phyloP scores from a whole-genome alignment of 2,113 vertebrate species.

The Aphyosemion australe region DNA sequence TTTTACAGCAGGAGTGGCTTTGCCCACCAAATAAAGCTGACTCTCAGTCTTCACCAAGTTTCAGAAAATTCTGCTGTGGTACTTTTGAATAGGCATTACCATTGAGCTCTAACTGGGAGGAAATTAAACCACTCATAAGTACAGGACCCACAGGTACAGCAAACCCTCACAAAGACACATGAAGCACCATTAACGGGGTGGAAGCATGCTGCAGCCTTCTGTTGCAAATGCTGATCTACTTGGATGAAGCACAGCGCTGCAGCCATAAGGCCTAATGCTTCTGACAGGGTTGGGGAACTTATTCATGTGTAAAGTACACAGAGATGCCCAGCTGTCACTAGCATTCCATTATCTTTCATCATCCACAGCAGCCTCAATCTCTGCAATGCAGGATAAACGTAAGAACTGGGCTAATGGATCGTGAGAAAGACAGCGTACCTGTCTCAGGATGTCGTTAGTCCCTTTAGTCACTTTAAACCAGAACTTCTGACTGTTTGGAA shows the following conservation, averaged over 20 bases:
- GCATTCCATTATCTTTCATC: conserved; percentile 48
- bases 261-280: conserved; percentile 35
- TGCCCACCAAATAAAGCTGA: too few relatives aligned
- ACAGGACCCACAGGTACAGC: background rate
- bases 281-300: conserved; percentile 32
- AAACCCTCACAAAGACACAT: conserved; percentile 1
- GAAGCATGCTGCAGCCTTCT: conserved; percentile 1
- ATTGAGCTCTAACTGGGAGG: too few relatives aligned
- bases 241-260: conserved; percentile 11
- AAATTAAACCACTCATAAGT: too few relatives aligned
- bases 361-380: conserved; percentile 24
- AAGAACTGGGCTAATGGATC: conserved; percentile 40
- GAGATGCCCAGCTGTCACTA: conserved; percentile 49
- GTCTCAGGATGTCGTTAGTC: conserved; percentile 32
- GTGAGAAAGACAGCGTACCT: conserved; percentile 4
- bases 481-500: background rate
- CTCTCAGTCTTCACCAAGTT: too few relatives aligned
- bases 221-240: background rate
- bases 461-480: conserved; percentile 16
- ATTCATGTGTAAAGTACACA: conserved; percentile 55
- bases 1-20: background rate
- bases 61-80: too few relatives aligned
- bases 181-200: too few relatives aligned
- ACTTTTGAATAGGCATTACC: too few relatives aligned
- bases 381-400: conserved; percentile 2